These are phyloP conservation scores for Malurus melanocephalus DNA, from an alignment of 2,113 vertebrate species.

Conservation along the genomic window DNA sequence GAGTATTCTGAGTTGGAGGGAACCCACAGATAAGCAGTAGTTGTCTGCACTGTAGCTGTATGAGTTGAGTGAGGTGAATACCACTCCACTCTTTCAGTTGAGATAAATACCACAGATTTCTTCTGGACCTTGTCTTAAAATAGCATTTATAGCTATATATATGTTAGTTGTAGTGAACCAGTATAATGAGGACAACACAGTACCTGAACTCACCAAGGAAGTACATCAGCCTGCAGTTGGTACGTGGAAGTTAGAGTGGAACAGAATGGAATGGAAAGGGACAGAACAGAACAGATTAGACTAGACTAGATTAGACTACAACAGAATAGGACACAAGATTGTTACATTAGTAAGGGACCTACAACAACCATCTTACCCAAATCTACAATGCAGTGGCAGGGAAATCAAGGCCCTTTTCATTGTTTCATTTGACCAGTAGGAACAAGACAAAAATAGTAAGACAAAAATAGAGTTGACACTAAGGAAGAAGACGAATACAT, in stretches of 20 bases:
- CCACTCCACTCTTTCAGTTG: not conserved
- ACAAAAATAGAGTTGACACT: not conserved
- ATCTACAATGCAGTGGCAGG: not conserved
- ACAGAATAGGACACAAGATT: not conserved
- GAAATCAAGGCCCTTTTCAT: not conserved
- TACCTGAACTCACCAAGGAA: rapidly evolving
- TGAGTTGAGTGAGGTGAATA: not conserved
- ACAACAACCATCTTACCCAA: not conserved
- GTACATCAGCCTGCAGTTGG: not conserved
- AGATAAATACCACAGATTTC: not conserved
- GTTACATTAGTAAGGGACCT: not conserved
- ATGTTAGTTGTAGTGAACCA: not conserved
- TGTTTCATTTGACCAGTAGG: not conserved
- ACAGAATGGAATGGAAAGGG: no score
- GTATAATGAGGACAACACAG: not conserved
- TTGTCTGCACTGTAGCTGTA: rapidly evolving
- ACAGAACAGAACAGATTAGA: not conserved
- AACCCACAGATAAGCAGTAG: not conserved
- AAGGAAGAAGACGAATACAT: not conserved
- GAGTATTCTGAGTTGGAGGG: not conserved
- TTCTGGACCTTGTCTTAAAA: not conserved
- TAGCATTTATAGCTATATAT: not conserved
- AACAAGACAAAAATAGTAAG: not conserved
- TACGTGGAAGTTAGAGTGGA: not conserved
- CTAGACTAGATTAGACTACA: not conserved